Percentiles rank a stretch among this genome's conserved stretches.
Evolutionary conservation across 2,113 vertebrate species (phyloP).

Genomic region (Apteryx mantelli): DNA sequence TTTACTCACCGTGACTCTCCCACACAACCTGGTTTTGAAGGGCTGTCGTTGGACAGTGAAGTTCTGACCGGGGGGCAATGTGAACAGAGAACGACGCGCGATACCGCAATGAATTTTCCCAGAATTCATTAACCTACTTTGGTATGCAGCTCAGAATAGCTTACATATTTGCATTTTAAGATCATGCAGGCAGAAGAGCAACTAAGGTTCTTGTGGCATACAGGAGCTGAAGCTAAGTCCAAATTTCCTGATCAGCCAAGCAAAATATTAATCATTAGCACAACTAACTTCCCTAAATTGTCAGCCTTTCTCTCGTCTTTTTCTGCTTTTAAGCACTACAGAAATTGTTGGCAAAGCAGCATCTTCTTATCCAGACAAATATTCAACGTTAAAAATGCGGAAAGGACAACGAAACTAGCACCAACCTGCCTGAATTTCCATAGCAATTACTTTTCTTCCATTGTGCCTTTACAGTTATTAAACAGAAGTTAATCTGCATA

Average conservation of each 20-base stretch:
- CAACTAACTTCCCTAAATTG: neutral
- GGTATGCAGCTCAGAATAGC: neutral
- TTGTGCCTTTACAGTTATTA: neutral
- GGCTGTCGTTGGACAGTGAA: neutral
- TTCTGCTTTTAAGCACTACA: neutral
- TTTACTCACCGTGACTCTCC: neutral
- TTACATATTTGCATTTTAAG: neutral
- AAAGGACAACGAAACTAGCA: neutral
- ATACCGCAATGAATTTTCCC: neutral
- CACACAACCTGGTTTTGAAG: neutral
- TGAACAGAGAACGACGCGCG: neutral
- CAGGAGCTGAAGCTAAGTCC: neutral
- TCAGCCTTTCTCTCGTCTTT: neutral
- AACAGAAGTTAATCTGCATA: neutral
- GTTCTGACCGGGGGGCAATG: neutral
- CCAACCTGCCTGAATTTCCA: neutral
- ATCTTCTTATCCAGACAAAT: neutral
- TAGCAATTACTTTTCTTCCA: neutral
- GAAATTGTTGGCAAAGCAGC: neutral
- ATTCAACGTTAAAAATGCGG: neutral
- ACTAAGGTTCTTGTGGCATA: neutral
- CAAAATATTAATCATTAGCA: neutral
- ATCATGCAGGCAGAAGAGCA: neutral
- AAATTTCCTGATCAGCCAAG: neutral
- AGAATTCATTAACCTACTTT: conserved; percentile 16